Evolutionary conservation across 2,797 vertebrate species (phyloP).

Genomic region (Xyrichtys novacula): DNA sequence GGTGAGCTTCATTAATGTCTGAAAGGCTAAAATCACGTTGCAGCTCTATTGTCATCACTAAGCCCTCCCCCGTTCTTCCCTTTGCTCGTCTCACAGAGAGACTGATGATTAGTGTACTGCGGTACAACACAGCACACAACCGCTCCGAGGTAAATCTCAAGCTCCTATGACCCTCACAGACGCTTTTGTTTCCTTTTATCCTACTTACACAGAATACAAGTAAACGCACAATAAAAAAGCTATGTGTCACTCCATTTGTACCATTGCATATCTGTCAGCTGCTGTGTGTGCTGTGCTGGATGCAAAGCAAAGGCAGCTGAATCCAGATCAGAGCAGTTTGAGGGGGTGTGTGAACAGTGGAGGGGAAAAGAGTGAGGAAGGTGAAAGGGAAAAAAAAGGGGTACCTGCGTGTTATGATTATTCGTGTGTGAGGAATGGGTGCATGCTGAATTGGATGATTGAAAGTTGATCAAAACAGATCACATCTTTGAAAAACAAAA

Average conservation of each 20-base stretch:
- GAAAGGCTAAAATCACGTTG: constrained; percentile 17
- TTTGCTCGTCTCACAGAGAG: constrained; percentile 47
- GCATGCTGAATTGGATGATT: background rate
- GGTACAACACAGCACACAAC: constrained; percentile 55
- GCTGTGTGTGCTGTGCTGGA: constrained; percentile 60
- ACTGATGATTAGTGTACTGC: constrained; percentile 72
- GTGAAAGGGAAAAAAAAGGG: constrained; percentile 16
- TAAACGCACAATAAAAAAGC: constrained; percentile 10
- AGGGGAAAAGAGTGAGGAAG: constrained; percentile 27
- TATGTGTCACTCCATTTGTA: constrained; percentile 43
- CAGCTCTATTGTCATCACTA: constrained; percentile 40
- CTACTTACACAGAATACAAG: background rate
- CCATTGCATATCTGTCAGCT: constrained; percentile 53
- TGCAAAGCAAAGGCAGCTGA: constrained; percentile 76
- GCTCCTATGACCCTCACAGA: constrained; percentile 16
- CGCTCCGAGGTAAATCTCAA: constrained; percentile 11
- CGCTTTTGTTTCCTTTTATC: constrained; percentile 21
- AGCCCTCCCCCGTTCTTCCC: constrained; percentile 47
- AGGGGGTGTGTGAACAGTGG: constrained; percentile 51
- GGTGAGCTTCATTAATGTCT: background rate
- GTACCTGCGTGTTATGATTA: constrained; percentile 13
- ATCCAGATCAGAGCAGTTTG: constrained; percentile 84
- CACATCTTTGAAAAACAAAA: background rate
- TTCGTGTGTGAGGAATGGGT: background rate
- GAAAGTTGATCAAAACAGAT: background rate